A percentile compares a stretch with the other conserved stretches of the same genome.
Evolutionary conservation across 2,113 vertebrate species (phyloP).

Genomic region (Podocnemis expansa): DNA sequence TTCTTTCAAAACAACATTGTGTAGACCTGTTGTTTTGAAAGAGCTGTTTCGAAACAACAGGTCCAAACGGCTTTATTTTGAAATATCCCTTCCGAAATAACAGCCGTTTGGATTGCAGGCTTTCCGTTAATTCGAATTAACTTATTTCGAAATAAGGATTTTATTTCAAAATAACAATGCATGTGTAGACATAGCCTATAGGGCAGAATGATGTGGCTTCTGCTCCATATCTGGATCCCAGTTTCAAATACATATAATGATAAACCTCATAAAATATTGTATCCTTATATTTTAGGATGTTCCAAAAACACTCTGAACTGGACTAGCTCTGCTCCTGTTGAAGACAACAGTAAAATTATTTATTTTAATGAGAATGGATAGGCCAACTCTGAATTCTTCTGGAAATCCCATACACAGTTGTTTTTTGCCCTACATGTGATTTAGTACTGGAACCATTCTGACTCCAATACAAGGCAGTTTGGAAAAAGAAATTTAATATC

Average conservation of each 20-base stretch:
- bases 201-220: rapidly evolving
- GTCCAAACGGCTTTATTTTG: too few relatives aligned
- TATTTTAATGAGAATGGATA: background rate
- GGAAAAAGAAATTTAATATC: background rate
- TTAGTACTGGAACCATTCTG: background rate
- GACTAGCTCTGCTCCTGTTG: background rate
- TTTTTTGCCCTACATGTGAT: too few relatives aligned
- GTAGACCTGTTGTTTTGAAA: too few relatives aligned
- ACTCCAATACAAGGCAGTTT: background rate
- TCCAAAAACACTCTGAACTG: background rate
- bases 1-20: too few relatives aligned
- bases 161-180: too few relatives aligned
- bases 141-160: too few relatives aligned
- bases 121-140: too few relatives aligned
- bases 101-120: too few relatives aligned
- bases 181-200: too few relatives aligned
- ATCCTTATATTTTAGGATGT: background rate
- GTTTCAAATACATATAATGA: background rate
- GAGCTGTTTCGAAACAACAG: too few relatives aligned
- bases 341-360: background rate
- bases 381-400: background rate
- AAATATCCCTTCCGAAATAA: too few relatives aligned
- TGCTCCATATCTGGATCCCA: background rate
- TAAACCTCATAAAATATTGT: background rate
- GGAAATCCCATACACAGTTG: background rate